These are phyloP conservation scores for Scylla paramamosain DNA, from an alignment of 1,140 invertebrate species.

Conservation along the genomic window DNA sequence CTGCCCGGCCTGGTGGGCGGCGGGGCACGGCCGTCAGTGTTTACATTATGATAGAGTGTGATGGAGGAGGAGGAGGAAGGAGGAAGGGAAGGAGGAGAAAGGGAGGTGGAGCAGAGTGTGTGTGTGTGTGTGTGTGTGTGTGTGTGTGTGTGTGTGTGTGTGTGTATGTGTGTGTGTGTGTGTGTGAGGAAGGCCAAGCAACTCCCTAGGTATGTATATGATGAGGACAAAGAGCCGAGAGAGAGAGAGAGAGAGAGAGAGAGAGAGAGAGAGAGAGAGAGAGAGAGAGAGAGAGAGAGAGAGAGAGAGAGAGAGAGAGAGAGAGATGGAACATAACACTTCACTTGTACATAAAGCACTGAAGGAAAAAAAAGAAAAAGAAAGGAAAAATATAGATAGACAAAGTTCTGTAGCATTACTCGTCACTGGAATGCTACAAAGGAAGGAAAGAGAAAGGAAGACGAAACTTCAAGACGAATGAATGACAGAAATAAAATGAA, in stretches of 20 bases:
- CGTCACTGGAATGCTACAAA: too few relatives aligned
- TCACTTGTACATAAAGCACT: too few relatives aligned
- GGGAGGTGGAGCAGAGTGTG: neutral
- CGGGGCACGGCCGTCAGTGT: neutral
- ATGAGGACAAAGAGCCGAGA: neutral
- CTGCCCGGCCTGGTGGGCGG: neutral
- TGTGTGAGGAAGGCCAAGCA: neutral
- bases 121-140: neutral
- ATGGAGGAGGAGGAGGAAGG: neutral
- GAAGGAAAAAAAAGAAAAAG: too few relatives aligned
- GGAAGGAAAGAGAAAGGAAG: too few relatives aligned
- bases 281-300: too few relatives aligned
- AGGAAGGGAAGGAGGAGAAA: neutral
- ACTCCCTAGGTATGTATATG: neutral
- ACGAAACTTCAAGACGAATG: too few relatives aligned
- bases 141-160: slow-evolving; percentile 41
- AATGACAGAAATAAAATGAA: too few relatives aligned
- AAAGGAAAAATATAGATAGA: too few relatives aligned
- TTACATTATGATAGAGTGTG: neutral
- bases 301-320: too few relatives aligned
- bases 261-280: too few relatives aligned
- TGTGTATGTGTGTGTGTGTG: slow-evolving; percentile 25
- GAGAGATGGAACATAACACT: too few relatives aligned
- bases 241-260: neutral
- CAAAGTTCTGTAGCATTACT: too few relatives aligned